These are phyloP conservation scores for Acipenser ruthenus DNA, from an alignment of 2,797 vertebrate genomes.

Conservation along the genomic window DNA sequence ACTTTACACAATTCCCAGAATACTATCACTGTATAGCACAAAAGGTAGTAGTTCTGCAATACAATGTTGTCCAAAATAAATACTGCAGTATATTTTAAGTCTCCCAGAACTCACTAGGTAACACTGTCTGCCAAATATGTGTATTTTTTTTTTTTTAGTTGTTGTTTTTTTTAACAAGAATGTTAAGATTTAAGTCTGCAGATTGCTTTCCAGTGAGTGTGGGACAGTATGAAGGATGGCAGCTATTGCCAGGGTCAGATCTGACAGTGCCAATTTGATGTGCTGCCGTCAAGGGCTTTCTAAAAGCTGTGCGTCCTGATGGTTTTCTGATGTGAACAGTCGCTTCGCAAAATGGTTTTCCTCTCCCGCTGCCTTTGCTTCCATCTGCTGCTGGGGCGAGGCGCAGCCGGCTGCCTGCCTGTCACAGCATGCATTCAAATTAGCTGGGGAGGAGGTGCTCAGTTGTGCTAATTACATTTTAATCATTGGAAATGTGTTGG, in stretches of 20 bases:
- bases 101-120: too few species aligned
- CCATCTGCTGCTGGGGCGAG: slow-evolving; percentile 97
- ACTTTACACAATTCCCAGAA: too few species aligned
- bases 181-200: slow-evolving; percentile 65
- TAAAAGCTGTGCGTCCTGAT: slow-evolving; percentile 84
- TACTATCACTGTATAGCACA: too few species aligned
- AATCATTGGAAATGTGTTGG: slow-evolving; percentile 99
- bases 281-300: slow-evolving; percentile 80
- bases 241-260: slow-evolving; percentile 83
- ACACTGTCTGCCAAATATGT: too few species aligned
- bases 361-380: slow-evolving; percentile 83
- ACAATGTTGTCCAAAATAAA: too few species aligned
- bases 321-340: slow-evolving; percentile 97
- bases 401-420: slow-evolving; percentile 93
- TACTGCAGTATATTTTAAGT: too few species aligned
- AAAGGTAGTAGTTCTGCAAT: too few species aligned
- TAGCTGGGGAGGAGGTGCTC: slow-evolving; percentile 98
- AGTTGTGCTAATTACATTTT: slow-evolving; percentile 99
- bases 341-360: slow-evolving; percentile 90
- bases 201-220: slow-evolving; percentile 58
- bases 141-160: too few species aligned
- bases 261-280: slow-evolving; percentile 85
- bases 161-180: slow-evolving; percentile 9
- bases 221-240: slow-evolving; percentile 85
- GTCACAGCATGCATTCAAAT: slow-evolving; percentile 98